These are phyloP conservation scores for Chelonus formosanus DNA, from an alignment of 2,888 invertebrate genomes.

Conservation along the genomic window DNA sequence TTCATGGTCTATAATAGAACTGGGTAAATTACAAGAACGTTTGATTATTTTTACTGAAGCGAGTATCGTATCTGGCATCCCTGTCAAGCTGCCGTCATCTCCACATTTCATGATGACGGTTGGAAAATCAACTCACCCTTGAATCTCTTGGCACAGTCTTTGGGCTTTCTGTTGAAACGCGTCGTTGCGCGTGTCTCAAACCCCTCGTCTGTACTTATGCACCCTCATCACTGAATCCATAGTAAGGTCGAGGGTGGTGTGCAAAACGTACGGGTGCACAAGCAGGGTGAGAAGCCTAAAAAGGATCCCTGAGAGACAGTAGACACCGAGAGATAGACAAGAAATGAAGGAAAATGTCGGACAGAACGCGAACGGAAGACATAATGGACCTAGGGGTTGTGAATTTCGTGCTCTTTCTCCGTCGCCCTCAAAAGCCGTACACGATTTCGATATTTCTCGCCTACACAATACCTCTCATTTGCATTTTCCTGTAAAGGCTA, in stretches of 20 bases:
- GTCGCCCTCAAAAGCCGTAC: background rate
- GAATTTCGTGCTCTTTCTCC: slow-evolving; percentile 5
- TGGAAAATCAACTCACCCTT: slow-evolving; percentile 8
- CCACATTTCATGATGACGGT: slow-evolving; percentile 1
- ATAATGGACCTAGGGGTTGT: slow-evolving; percentile 24
- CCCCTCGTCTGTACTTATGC: slow-evolving; percentile 18
- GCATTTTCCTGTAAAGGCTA: slow-evolving; percentile 24
- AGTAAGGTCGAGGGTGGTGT: slow-evolving; percentile 17
- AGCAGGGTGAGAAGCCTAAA: slow-evolving; percentile 29
- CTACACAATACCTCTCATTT: slow-evolving; percentile 34
- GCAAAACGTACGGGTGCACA: slow-evolving; percentile 7
- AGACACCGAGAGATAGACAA: slow-evolving; percentile 16
- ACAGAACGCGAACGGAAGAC: slow-evolving; percentile 27
- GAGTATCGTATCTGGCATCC: background rate
- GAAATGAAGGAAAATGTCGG: slow-evolving; percentile 10
- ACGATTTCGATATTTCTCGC: slow-evolving; percentile 34
- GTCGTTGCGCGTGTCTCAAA: slow-evolving; percentile 11
- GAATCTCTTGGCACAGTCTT: background rate
- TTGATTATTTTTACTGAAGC: background rate
- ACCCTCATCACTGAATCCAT: slow-evolving; percentile 30
- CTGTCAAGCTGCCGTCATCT: background rate
- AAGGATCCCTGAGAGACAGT: slow-evolving; percentile 21
- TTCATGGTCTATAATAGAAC: too few relatives aligned
- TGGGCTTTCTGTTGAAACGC: slow-evolving; percentile 12
- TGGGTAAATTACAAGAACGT: too few relatives aligned